Evolutionary conservation across 1,140 invertebrate species (phyloP).

Genomic region (Rhagoletis pomonella): DNA sequence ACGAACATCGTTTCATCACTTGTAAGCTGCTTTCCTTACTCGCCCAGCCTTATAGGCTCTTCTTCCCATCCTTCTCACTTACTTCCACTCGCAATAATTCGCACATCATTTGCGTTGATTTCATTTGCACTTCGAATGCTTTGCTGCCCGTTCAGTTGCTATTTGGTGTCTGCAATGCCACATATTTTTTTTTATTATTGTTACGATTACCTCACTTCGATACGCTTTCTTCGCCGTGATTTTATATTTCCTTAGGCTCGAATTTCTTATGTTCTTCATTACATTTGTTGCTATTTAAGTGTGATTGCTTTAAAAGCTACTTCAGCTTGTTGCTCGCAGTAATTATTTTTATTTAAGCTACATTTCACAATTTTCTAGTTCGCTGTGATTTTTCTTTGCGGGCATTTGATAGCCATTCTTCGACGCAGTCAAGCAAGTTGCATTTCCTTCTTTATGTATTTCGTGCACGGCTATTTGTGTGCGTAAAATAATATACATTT

Average conservation of each 20-base stretch:
- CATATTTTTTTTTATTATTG: background rate
- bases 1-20: too few species aligned
- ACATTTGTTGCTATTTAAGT: conserved; percentile 46
- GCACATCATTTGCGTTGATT: conserved; percentile 41
- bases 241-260: background rate
- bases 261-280: background rate
- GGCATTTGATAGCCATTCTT: background rate
- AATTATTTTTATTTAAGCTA: conserved; percentile 35
- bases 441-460: background rate
- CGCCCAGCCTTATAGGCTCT: background rate
- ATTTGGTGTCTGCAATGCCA: background rate
- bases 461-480: too few species aligned
- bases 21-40: background rate
- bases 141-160: background rate
- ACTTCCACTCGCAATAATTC: background rate
- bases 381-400: background rate
- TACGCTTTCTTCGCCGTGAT: background rate
- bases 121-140: conserved; percentile 12
- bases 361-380: background rate
- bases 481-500: too few species aligned
- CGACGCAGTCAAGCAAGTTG: background rate
- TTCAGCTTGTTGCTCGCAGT: background rate
- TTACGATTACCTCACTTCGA: background rate
- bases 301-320: conserved; percentile 21
- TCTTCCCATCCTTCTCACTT: background rate